Percentiles rank a stretch among this genome's conserved stretches.
Evolutionary conservation across 2,888 invertebrate genomes (phyloP).

Genomic region (Acrocera orbiculus): DNA sequence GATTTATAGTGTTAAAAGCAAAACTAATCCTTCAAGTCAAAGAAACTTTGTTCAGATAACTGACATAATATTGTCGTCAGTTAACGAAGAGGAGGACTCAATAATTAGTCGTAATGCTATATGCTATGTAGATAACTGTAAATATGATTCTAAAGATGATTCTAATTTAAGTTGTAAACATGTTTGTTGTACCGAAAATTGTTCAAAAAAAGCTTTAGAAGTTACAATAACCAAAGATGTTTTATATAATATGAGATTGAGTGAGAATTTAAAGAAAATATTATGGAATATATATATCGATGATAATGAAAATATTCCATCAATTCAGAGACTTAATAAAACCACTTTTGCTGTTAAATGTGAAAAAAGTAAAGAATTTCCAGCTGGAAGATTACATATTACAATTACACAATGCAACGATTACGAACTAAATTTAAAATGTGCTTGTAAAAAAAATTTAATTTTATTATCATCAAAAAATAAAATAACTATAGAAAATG

Average conservation of each 20-base stretch:
- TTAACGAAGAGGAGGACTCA: conserved; percentile 25
- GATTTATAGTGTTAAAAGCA: conserved; percentile 49
- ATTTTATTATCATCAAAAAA: conserved; percentile 21
- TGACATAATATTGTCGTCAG: conserved; percentile 25
- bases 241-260: conserved; percentile 23
- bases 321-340: conserved; percentile 24
- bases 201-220: conserved; percentile 18
- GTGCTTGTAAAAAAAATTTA: conserved; percentile 26
- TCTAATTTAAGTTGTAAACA: conserved; percentile 21
- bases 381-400: conserved; percentile 24
- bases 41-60: conserved; percentile 53
- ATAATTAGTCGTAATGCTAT: conserved; percentile 20
- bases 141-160: conserved; percentile 17
- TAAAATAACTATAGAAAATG: conserved; percentile 23
- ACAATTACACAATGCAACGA: conserved; percentile 18
- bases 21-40: conserved; percentile 50
- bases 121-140: conserved; percentile 22
- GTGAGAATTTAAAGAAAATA: conserved; percentile 19
- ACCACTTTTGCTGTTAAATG: conserved; percentile 26
- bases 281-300: conserved; percentile 24
- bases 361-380: conserved; percentile 20
- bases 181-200: conserved; percentile 14
- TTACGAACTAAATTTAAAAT: conserved; percentile 15
- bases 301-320: conserved; percentile 17
- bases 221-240: conserved; percentile 20